Base-by-base conservation (phyloP, 1,140 invertebrate genomes). In the Leptinotarsa lineolata region DNA sequence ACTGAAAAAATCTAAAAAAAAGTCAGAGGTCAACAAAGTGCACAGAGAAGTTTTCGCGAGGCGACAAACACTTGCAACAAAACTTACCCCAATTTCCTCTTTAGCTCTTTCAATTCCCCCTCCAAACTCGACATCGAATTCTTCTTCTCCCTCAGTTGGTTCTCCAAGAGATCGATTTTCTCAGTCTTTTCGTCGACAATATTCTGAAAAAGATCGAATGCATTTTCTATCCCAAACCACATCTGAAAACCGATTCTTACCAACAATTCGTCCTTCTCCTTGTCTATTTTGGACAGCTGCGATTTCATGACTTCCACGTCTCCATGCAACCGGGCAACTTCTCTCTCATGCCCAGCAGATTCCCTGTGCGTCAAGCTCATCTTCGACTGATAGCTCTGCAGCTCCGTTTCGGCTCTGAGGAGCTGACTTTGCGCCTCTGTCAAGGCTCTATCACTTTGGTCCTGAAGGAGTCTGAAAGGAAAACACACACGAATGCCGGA, bases 131-230 rank as follows among this genome's bases (percentile, higher is more conserved):
- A n/a, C 8, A 83, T 70, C 3, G 68, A 65, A 22, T 77, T 74
- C 22, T 79, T 77, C 60, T 79, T 82, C 13, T 45, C 24, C 45
- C 71, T 73, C 13, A 84, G 46, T n/a, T 83, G 77, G 46, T 80
- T 65, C 69, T 84, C 82, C 48, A 85, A 65, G 21, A 18, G 24
- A 12, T 74, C 82, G 13, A 81, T 76, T 78, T 79, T 77, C 68
- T 85, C 84, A 5, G 84, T 85, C 80, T 85, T 85, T 59, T 81
- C 80, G 70, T 85, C 84, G 15, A 85, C 72, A 16, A 74, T 76
- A 60, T 82, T 80, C 83, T 84, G 69, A 72, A 83, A 81, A 45
- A 78, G 74, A 76, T 75, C 16, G 65, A 8, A 71, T 20, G 18
- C 63, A 39, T 72, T 64, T 48, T 11, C 11, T 59, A 15, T 24